phyloP scores from a whole-genome alignment of 1,140 invertebrate species.

The Luehdorfia chinensis region DNA sequence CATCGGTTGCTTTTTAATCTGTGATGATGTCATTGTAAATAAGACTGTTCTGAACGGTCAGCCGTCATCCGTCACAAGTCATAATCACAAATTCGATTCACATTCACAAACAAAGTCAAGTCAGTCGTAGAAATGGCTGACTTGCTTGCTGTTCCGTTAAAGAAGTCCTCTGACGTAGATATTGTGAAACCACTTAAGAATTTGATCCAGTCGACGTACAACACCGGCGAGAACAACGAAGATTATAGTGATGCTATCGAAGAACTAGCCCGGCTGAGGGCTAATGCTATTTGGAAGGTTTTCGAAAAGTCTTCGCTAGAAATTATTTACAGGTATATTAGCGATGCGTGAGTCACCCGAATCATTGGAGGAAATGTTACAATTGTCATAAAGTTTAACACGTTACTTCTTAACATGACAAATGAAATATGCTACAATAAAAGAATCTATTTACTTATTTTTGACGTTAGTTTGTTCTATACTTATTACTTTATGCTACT shows the following conservation, averaged over 20 bases:
- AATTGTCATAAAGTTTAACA: too few relatives aligned
- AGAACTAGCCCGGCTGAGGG: slow-evolving; percentile 93
- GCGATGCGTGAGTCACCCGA: slow-evolving; percentile 49
- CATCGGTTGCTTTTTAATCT: too few relatives aligned
- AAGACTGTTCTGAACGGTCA: neutral
- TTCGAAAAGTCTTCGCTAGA: slow-evolving; percentile 97
- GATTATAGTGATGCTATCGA: slow-evolving; percentile 90
- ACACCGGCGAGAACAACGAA: slow-evolving; percentile 84
- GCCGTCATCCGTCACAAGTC: too few relatives aligned
- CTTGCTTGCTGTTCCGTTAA: slow-evolving; percentile 92
- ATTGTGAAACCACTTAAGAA: slow-evolving; percentile 95
- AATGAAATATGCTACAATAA: too few relatives aligned
- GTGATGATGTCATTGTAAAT: too few relatives aligned
- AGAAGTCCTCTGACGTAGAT: slow-evolving; percentile 98
- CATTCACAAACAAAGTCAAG: slow-evolving; percentile 21
- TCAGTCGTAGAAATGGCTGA: slow-evolving; percentile 81
- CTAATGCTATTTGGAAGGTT: slow-evolving; percentile 92
- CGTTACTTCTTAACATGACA: too few relatives aligned
- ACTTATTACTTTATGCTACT: too few relatives aligned
- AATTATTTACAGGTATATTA: slow-evolving; percentile 90
- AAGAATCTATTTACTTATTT: too few relatives aligned
- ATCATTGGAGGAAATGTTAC: slow-evolving; percentile 23
- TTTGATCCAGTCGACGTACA: slow-evolving; percentile 93
- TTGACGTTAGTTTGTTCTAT: too few relatives aligned
- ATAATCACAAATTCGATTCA: neutral